Percentiles rank a stretch among this genome's conserved stretches.
Evolutionary conservation across 2,888 invertebrate species (phyloP).

Genomic region (Pocota personata): DNA sequence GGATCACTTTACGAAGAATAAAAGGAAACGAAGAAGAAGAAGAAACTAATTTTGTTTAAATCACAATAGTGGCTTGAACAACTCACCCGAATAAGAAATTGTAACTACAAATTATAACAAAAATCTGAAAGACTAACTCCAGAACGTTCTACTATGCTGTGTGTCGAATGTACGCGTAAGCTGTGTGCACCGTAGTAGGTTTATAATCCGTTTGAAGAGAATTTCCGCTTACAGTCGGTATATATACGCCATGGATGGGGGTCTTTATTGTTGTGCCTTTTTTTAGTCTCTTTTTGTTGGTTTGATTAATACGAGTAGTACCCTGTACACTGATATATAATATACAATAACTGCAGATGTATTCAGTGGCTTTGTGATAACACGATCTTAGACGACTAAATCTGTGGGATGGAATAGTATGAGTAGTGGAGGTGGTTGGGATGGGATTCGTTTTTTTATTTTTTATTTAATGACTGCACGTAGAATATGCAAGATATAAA

Average conservation of each 20-base stretch:
- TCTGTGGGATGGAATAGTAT: background rate
- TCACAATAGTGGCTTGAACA: constrained; percentile 56
- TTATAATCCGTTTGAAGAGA: constrained; percentile 81
- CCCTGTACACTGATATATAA: constrained; percentile 36
- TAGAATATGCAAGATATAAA: constrained; percentile 51
- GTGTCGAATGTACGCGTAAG: constrained; percentile 40
- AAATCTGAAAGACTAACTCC: constrained; percentile 57
- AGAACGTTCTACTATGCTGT: constrained; percentile 54
- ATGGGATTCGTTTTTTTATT: background rate
- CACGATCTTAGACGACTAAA: constrained; percentile 46
- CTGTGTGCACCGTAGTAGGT: constrained; percentile 76
- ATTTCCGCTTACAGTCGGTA: constrained; percentile 79
- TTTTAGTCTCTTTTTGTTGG: constrained; percentile 63
- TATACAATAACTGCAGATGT: constrained; percentile 44
- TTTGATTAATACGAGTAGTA: constrained; percentile 70
- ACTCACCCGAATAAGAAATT: constrained; percentile 69
- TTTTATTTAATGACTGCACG: constrained; percentile 47
- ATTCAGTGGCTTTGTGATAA: constrained; percentile 67
- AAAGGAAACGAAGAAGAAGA: background rate
- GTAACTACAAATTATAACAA: constrained; percentile 56
- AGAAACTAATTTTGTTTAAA: background rate
- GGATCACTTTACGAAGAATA: constrained; percentile 28
- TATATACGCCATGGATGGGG: constrained; percentile 77
- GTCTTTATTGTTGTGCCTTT: constrained; percentile 61
- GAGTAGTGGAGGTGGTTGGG: background rate